Conservation (phyloP, 2,888 invertebrate species). For the Micoletzkya japonica region DNA sequence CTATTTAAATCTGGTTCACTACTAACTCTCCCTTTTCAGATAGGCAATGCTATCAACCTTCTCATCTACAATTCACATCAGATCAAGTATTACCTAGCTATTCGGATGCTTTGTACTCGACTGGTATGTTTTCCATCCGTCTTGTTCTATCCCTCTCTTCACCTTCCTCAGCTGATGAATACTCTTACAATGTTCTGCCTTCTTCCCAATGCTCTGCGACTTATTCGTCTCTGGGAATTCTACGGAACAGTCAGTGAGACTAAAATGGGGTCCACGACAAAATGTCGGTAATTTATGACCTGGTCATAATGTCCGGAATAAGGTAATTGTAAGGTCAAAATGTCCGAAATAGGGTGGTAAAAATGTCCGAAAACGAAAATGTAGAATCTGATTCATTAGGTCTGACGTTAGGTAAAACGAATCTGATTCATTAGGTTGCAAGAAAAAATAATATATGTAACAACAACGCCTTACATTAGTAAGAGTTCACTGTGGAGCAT, state of each 20-base stretch:
- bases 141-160: not conserved
- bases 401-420: no score
- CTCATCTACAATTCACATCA: slow-evolving; percentile 60
- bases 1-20: not conserved
- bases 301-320: no score
- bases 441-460: no score
- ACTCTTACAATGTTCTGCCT: slow-evolving; percentile 52
- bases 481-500: no score
- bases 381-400: no score
- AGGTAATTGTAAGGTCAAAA: no score
- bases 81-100: slow-evolving; percentile 58
- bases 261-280: no score
- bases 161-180: slow-evolving; percentile 52
- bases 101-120: slow-evolving; percentile 59
- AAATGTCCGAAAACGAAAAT: no score
- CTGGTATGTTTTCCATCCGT: slow-evolving; percentile 37
- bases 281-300: no score
- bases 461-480: no score
- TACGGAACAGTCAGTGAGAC: slow-evolving; percentile 39
- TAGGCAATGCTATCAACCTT: slow-evolving; percentile 57
- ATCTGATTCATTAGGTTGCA: no score
- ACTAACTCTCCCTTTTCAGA: slow-evolving; percentile 6
- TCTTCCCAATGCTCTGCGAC: slow-evolving; percentile 53
- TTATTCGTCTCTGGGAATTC: slow-evolving; percentile 46
- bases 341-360: no score